These are phyloP conservation scores for Drosophila buzzatii DNA, from an alignment of 2,888 invertebrate species.

Conservation along the genomic window DNA sequence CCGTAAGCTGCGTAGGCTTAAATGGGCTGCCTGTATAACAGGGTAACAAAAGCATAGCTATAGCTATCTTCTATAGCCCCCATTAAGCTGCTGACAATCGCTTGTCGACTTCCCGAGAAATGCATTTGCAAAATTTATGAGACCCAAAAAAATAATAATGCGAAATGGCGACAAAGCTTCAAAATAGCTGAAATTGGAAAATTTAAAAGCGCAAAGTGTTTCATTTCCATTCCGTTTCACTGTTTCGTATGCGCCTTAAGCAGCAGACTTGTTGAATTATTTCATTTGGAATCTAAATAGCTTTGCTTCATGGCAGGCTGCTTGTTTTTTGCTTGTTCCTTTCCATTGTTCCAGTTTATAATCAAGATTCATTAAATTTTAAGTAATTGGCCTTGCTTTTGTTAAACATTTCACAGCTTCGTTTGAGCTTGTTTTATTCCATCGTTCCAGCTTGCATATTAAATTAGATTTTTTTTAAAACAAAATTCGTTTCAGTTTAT, in stretches of 20 bases:
- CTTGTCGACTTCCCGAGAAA: background rate
- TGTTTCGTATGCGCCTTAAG: too few species aligned
- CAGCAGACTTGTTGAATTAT: background rate
- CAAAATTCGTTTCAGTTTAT: too few species aligned
- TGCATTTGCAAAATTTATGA: slow-evolving; percentile 3
- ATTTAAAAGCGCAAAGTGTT: background rate
- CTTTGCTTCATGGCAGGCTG: background rate
- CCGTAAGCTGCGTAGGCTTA: background rate
- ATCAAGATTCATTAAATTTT: background rate
- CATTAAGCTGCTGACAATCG: background rate
- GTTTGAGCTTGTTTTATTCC: background rate
- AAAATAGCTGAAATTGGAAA: background rate
- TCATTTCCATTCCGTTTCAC: background rate
- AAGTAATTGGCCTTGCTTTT: background rate
- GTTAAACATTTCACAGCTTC: too few species aligned
- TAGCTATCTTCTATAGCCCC: background rate
- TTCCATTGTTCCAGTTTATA: background rate
- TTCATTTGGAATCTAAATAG: background rate
- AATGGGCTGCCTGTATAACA: background rate
- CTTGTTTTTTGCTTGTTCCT: background rate
- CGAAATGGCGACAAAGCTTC: background rate
- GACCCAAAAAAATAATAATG: background rate
- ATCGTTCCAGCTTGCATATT: background rate
- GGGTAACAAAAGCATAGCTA: background rate
- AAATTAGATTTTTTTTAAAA: too few species aligned